Evolutionary conservation across 1,140 invertebrate species (phyloP), one percentile per base, ranked within the genome.

Genomic region (Euura lappo): DNA sequence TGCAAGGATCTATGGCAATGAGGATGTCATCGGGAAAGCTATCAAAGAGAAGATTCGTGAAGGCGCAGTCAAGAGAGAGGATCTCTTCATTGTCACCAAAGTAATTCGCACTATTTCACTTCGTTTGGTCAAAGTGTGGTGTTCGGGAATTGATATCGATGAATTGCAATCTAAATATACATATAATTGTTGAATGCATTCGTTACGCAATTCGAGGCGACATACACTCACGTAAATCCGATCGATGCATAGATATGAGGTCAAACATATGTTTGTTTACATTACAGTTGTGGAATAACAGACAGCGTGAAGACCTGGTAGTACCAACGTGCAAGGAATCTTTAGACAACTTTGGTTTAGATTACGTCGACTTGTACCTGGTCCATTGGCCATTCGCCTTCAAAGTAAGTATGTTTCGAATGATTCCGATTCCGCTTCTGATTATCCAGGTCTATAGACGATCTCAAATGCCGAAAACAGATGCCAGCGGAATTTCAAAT

Each of bases 301-400:
- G 86, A 70, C 94, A 96, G 75, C 88, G 89, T 77, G 84, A 89
- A 68, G 88, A 92, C n/a, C 79, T 90, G 2, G 94, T 96, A 6
- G 82, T 91, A 10, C 83, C 87, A 45, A 86, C 90, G 8, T 85
- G 93, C 7, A 90, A 91, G 75, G 88, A 93, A 78, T 93, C 93
- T 0, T 81, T 98, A 70, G 82, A 85, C 6, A 89, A 90, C 78
- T 89, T 97, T 45, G 90, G 91, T 0, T 81, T 97, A 2, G 90
- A 92, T 46, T 97, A 97, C 80, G 80, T 98, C 0, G 96, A 98
- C 85, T 86, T 97, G 0, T 95, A 93, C 80, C 88, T 97, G 42
- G 89, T 97, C 70, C 94, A 97, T 84, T 97, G 93, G 94, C 96
- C 96, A 44, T 89, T 95, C 79, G 93, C 91, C 10, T 93, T 92